These are phyloP conservation scores for Hydropotes inermis DNA, from an alignment of 2,113 vertebrate genomes.

Conservation along the genomic window DNA sequence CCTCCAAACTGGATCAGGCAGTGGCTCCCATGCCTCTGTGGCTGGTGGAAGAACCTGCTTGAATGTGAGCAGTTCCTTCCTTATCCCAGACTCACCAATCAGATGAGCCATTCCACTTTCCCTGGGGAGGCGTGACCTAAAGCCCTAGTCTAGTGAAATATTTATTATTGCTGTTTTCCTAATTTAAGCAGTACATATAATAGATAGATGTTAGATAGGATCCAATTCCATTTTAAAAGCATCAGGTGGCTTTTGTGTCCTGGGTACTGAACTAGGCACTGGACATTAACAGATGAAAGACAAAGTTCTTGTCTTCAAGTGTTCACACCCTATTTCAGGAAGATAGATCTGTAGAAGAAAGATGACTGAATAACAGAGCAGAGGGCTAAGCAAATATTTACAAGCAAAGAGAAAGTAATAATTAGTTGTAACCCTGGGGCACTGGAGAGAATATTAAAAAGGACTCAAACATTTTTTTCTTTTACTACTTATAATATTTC, in stretches of 20 bases:
- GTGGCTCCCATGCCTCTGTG: neutral
- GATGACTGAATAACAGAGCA: neutral
- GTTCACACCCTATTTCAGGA: neutral
- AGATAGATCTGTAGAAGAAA: neutral
- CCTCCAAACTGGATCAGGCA: neutral
- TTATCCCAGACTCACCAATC: neutral
- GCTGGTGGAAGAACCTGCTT: neutral
- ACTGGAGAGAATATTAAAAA: neutral
- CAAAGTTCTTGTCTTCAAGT: neutral
- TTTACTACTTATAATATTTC: neutral
- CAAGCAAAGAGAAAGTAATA: conserved; percentile 9
- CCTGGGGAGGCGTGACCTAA: neutral
- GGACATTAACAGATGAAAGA: neutral
- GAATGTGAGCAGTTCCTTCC: neutral
- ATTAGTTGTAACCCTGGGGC: neutral
- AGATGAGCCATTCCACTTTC: neutral
- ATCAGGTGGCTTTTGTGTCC: neutral
- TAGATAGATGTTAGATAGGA: neutral
- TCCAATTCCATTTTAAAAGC: neutral
- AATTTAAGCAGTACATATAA: neutral
- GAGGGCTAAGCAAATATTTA: neutral
- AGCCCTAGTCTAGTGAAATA: neutral
- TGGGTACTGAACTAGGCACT: neutral
- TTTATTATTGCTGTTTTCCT: neutral
- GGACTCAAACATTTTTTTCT: neutral